These are phyloP conservation scores for Microctonus brassicae DNA, from an alignment of 2,888 invertebrate genomes.

Conservation along the genomic window DNA sequence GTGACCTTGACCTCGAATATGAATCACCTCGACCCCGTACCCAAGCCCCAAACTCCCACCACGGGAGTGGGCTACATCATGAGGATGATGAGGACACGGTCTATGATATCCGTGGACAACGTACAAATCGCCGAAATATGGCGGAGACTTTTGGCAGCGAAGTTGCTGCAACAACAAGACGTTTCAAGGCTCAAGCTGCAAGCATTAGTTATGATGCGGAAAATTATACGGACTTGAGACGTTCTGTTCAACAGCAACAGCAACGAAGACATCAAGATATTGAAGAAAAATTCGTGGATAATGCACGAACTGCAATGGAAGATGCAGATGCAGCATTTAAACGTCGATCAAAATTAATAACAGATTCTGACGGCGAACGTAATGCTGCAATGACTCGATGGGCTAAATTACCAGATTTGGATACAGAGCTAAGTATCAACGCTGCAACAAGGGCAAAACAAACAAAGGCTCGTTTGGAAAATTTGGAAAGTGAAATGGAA, in stretches of 20 bases:
- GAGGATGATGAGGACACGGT: slow-evolving; percentile 72
- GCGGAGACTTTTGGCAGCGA: slow-evolving; percentile 70
- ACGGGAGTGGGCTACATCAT: slow-evolving; percentile 27
- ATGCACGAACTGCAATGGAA: slow-evolving; percentile 67
- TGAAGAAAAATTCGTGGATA: slow-evolving; percentile 50
- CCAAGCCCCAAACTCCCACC: slow-evolving; percentile 48
- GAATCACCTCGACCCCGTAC: slow-evolving; percentile 57
- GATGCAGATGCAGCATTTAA: slow-evolving; percentile 72
- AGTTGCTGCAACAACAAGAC: slow-evolving; percentile 69
- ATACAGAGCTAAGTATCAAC: slow-evolving; percentile 64
- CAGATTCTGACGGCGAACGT: slow-evolving; percentile 68
- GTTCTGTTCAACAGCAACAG: slow-evolving; percentile 5
- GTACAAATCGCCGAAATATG: slow-evolving; percentile 65
- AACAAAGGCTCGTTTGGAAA: slow-evolving; percentile 78
- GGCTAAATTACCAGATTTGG: slow-evolving; percentile 72
- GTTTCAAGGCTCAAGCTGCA: slow-evolving; percentile 71
- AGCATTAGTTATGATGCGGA: slow-evolving; percentile 76
- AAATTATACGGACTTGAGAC: slow-evolving; percentile 64
- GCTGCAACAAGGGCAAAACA: slow-evolving; percentile 78
- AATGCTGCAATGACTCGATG: slow-evolving; percentile 75
- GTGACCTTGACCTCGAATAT: slow-evolving; percentile 64
- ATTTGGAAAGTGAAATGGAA: slow-evolving; percentile 83
- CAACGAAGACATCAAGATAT: slow-evolving; percentile 35
- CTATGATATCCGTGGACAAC: slow-evolving; percentile 76
- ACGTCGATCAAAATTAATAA: slow-evolving; percentile 65